Percentiles rank a stretch among this genome's conserved stretches.
phyloP scores from a whole-genome alignment of 2,113 vertebrate genomes.

The Chaetodon auriga region DNA sequence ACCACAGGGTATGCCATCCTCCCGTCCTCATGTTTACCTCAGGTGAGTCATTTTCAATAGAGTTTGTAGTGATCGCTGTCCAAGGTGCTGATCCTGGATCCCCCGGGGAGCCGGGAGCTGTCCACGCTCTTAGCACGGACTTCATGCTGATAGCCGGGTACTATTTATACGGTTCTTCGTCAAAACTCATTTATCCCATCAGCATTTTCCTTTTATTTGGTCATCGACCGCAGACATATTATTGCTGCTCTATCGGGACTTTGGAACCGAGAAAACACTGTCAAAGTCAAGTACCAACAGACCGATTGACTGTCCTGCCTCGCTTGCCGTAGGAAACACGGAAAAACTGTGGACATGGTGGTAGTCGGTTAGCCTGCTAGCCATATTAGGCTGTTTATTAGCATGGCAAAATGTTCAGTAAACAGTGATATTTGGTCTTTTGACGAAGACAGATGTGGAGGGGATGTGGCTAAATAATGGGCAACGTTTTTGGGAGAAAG shows the following conservation, averaged over 20 bases:
- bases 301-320: not conserved
- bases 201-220: no score
- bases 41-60: not conserved
- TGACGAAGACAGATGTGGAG: conserved; percentile 53
- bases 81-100: conserved; percentile 44
- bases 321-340: conserved; percentile 69
- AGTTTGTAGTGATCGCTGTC: conserved; percentile 21
- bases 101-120: not conserved
- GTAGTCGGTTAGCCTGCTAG: conserved; percentile 47
- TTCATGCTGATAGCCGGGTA: no score
- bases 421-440: conserved; percentile 15
- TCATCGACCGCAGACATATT: no score
- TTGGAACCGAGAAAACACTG: no score
- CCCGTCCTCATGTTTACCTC: not conserved
- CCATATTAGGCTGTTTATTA: conserved; percentile 24
- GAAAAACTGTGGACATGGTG: conserved; percentile 27
- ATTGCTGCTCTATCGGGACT: no score
- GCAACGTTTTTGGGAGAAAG: conserved; percentile 93
- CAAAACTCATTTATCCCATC: no score
- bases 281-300: no score
- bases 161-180: not conserved
- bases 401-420: conserved; percentile 20
- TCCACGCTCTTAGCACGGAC: not conserved
- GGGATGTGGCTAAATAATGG: conserved; percentile 88
- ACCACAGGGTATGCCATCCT: no score